A percentile compares a stretch with the other conserved stretches of the same genome.
These are phyloP conservation scores for Rhagium mordax DNA, from an alignment of 2,888 invertebrate species.

Conservation along the genomic window DNA sequence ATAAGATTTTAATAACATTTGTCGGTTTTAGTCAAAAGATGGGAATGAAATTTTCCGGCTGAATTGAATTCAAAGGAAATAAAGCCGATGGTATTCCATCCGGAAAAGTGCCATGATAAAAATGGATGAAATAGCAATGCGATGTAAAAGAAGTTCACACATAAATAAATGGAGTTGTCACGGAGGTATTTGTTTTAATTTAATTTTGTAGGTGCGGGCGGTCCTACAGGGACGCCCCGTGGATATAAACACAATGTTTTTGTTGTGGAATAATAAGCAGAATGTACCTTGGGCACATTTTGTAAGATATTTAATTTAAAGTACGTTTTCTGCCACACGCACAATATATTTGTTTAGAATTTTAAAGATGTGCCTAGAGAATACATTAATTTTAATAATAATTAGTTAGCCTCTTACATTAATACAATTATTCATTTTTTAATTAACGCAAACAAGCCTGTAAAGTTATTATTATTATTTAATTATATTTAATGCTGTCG, in stretches of 20 bases:
- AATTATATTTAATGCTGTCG: too few relatives aligned
- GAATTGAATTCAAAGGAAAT: background rate
- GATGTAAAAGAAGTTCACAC: background rate
- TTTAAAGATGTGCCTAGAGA: too few relatives aligned
- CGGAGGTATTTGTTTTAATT: background rate
- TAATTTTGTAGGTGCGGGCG: background rate
- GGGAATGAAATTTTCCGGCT: conserved; percentile 21
- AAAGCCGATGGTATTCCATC: conserved; percentile 9
- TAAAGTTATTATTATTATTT: too few relatives aligned
- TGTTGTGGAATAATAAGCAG: background rate
- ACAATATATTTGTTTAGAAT: too few relatives aligned
- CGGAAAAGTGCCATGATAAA: background rate
- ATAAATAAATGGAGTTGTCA: background rate
- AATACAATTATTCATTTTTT: too few relatives aligned
- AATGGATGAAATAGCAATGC: background rate
- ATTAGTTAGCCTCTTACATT: too few relatives aligned
- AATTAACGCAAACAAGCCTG: too few relatives aligned
- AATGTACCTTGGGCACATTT: too few relatives aligned
- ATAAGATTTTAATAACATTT: conserved; percentile 37
- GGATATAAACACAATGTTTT: too few relatives aligned
- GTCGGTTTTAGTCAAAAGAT: conserved; percentile 13
- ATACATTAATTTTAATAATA: too few relatives aligned
- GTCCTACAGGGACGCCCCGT: background rate
- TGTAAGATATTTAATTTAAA: too few relatives aligned
- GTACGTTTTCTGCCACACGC: too few relatives aligned